These are phyloP conservation scores for Microdon myrmicae DNA, from an alignment of 2,888 invertebrate genomes.

Conservation along the genomic window DNA sequence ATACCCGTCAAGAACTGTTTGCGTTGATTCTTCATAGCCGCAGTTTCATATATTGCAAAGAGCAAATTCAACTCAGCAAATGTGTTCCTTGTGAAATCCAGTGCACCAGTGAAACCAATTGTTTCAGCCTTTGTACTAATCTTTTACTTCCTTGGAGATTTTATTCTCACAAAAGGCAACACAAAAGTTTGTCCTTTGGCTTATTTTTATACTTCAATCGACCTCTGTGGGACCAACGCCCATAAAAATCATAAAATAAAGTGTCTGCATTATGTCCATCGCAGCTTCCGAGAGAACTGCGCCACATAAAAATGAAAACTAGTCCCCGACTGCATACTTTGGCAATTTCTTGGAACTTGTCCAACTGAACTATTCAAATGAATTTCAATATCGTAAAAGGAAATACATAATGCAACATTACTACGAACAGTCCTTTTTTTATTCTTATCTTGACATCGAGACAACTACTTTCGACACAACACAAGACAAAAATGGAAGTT, in stretches of 20 bases:
- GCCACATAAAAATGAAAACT: constrained; percentile 42
- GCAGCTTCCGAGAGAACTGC: constrained; percentile 14
- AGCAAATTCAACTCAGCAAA: no score
- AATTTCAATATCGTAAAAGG: constrained; percentile 48
- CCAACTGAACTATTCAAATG: constrained; percentile 49
- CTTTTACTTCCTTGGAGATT: no score
- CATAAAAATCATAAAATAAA: constrained; percentile 48
- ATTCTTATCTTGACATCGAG: constrained; percentile 5
- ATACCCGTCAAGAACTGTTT: no score
- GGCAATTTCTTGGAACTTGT: constrained; percentile 42
- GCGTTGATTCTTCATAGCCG: no score
- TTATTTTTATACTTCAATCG: constrained; percentile 7
- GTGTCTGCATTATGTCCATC: constrained; percentile 44
- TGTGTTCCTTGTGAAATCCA: no score
- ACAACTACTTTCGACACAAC: constrained; percentile 30
- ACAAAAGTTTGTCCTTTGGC: constrained; percentile 33
- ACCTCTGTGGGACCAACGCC: constrained; percentile 36
- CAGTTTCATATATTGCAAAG: no score
- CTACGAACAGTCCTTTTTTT: constrained; percentile 13
- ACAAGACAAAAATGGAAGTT: neutral
- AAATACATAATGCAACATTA: constrained; percentile 40
- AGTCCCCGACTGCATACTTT: constrained; percentile 46
- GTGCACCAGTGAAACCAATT: no score
- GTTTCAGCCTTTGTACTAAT: no score
- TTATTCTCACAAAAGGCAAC: no score